Conservation (phyloP, 2,888 invertebrate genomes). For the Miltochrista miniata region DNA sequence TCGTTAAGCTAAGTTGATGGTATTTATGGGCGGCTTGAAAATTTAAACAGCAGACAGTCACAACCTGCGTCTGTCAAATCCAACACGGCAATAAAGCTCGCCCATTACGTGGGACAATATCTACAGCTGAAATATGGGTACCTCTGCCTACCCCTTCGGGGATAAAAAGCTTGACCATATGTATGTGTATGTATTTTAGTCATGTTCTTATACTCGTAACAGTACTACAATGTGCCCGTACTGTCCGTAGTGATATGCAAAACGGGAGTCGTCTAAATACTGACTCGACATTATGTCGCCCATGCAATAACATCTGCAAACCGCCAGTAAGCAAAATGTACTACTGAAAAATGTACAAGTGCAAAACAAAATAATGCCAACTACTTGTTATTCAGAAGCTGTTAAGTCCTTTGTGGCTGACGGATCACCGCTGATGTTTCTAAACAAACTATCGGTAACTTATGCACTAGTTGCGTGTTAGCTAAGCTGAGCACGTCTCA, state of each 20-base stretch:
- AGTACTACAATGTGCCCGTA: not conserved
- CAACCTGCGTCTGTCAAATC: no score
- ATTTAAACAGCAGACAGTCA: no score
- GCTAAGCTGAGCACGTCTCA: slow-evolving; percentile 6
- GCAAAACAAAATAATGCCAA: slow-evolving; percentile 7
- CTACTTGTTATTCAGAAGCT: slow-evolving; percentile 22
- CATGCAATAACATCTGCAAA: not conserved
- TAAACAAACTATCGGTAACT: slow-evolving; percentile 7
- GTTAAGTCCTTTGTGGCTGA: slow-evolving; percentile 15
- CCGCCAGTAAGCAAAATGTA: not conserved
- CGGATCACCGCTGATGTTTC: not conserved
- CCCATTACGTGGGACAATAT: no score
- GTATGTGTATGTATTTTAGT: no score
- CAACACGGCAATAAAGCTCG: no score
- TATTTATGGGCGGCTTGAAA: no score
- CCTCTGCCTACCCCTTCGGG: no score
- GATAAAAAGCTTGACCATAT: no score
- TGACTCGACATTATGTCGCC: not conserved
- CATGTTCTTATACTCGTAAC: no score
- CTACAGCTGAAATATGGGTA: no score
- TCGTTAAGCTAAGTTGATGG: no score
- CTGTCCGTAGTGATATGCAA: not conserved
- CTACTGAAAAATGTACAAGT: not conserved
- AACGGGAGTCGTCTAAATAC: not conserved
- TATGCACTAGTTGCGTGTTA: slow-evolving; percentile 4